These are phyloP conservation scores for Tetraodon nigroviridis DNA, from an alignment of 2,113 vertebrate genomes.

Conservation along the genomic window DNA sequence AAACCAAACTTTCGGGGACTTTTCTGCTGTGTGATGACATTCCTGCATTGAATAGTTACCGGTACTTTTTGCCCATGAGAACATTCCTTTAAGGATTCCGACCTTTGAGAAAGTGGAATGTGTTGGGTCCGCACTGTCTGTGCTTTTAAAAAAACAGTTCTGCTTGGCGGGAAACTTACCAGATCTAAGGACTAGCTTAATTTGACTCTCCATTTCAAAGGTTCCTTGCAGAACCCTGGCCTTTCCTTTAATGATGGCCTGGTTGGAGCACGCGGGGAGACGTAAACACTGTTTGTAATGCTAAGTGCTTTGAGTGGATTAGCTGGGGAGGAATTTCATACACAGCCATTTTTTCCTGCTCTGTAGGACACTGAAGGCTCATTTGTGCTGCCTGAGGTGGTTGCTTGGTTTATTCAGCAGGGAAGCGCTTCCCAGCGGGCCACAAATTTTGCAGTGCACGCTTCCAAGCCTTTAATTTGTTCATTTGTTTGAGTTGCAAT, in stretches of 20 bases:
- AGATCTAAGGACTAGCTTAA: slow-evolving; percentile 49
- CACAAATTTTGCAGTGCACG: slow-evolving; percentile 18
- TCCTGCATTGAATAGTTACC: neutral
- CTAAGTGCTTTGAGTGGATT: slow-evolving; percentile 35
- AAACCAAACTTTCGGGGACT: neutral
- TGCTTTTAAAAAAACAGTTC: neutral
- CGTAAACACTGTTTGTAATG: slow-evolving; percentile 52
- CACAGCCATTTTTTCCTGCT: neutral
- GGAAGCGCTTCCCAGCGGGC: slow-evolving; percentile 14
- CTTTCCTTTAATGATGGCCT: slow-evolving; percentile 41
- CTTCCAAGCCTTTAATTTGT: slow-evolving; percentile 20
- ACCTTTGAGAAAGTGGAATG: neutral
- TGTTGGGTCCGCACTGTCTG: neutral
- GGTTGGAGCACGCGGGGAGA: slow-evolving; percentile 19
- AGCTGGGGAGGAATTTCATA: slow-evolving; percentile 4
- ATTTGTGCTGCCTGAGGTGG: slow-evolving; percentile 22
- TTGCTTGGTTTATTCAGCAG: slow-evolving; percentile 13
- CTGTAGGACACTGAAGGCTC: slow-evolving; percentile 15
- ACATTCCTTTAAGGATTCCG: neutral
- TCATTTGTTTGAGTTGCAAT: slow-evolving; percentile 20
- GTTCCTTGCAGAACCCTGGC: slow-evolving; percentile 33
- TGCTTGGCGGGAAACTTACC: slow-evolving; percentile 24
- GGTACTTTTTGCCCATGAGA: neutral
- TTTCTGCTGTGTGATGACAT: neutral
- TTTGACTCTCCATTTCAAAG: slow-evolving; percentile 39